Evolutionary conservation across 2,797 vertebrate genomes (phyloP), one percentile per base, ranked within the genome.

Genomic region (Phalanger gymnotis): DNA sequence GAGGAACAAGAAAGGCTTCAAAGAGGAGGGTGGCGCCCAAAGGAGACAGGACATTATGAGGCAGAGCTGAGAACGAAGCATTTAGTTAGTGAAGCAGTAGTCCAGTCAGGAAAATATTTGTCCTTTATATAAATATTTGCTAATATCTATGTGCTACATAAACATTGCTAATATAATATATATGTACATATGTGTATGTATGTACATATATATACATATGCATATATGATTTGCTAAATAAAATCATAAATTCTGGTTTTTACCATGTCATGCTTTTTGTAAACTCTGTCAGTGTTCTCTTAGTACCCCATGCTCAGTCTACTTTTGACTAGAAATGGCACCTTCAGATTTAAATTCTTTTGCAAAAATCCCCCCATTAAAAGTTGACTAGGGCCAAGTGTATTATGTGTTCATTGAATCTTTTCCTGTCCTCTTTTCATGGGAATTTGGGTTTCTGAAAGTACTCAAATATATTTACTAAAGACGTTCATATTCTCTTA

Each of bases 401-500:
- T 10, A 47, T 27, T 47, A 27, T 27, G 40, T 81, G 73, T 47
- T 81, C 3, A 11, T 25, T 81, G 73, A 14, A 25, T 25, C 40
- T 47, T 19, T 81, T 47, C 7, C n/a, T 47, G 19, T 27, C 22
- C 40, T 40, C 57, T 52, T 97, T 95, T 93, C 90, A 6, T 92
- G 28, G 11, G 58, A 73, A 53, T 57, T 54, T 51, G 25, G 51
- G 61, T 90, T 54, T 93, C 92, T 90, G 53, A 95, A 31, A 40
- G 40, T 55, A 19, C 13, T 91, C 54, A 34, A 47, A 56, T 93
- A 14, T 56, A 40, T 73, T 94, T 91, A 91, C 25, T 95, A 66
- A 66, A 81, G 52, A 5, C 51, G 92, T 93, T 92, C 94, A 66
- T 91, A 11, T 93, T 95, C 95, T 96, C 93, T 47, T 93, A 40